A percentile compares a stretch with the other conserved stretches of the same genome.
phyloP scores from a whole-genome alignment of 2,888 invertebrate species.

The Cybosia mesomella region DNA sequence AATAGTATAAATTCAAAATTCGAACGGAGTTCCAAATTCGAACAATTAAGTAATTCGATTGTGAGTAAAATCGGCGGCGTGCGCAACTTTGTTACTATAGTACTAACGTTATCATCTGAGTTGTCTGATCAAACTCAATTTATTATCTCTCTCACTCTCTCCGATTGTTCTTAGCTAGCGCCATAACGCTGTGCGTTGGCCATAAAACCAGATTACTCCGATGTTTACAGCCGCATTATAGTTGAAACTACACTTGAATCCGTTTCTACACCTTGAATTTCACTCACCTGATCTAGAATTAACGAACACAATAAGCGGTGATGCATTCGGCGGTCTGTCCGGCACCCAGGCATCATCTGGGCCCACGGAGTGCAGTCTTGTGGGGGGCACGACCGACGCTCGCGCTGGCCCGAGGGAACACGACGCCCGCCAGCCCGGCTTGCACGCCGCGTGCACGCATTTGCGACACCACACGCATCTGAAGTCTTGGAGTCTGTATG shows the following conservation, averaged over 20 bases:
- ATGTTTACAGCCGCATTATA: neutral
- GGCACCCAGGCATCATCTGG: constrained; percentile 97
- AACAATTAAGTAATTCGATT: too few relatives aligned
- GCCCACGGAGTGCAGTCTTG: constrained; percentile 95
- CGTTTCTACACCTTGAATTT: neutral
- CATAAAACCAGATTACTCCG: too few relatives aligned
- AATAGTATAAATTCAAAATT: too few relatives aligned
- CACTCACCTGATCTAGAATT: constrained; percentile 95
- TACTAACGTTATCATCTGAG: too few relatives aligned
- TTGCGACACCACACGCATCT: constrained; percentile 98
- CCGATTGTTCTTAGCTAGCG: too few relatives aligned
- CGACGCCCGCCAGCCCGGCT: constrained; percentile 91
- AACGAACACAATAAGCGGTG: constrained; percentile 98
- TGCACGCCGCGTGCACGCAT: constrained; percentile 96
- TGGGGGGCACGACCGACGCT: constrained; percentile 97
- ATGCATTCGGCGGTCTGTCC: constrained; percentile 92
- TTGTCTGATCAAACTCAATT: too few relatives aligned
- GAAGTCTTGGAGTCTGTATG: constrained; percentile 95
- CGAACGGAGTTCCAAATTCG: too few relatives aligned
- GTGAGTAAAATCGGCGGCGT: too few relatives aligned
- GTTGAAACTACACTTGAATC: neutral
- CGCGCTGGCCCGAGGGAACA: constrained; percentile 96
- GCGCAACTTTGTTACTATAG: too few relatives aligned
- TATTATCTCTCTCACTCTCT: too few relatives aligned
- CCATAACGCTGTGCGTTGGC: too few relatives aligned